phyloP scores from a whole-genome alignment of 2,113 vertebrate genomes.

The Chloebia gouldiae region DNA sequence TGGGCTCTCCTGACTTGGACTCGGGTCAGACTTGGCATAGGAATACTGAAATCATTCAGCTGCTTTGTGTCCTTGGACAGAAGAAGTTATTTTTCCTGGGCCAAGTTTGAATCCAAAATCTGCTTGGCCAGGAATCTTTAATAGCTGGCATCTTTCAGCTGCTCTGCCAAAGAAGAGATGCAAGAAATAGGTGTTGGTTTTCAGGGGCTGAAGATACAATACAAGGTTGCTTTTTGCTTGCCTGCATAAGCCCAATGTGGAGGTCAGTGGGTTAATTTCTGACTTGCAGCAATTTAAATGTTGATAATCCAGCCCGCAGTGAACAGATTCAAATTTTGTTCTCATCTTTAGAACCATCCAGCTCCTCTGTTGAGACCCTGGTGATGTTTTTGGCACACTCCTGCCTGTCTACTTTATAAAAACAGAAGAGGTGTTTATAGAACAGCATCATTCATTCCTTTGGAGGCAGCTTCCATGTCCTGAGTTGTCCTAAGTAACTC shows the following conservation, averaged over 20 bases:
- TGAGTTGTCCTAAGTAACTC: not conserved
- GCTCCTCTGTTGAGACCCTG: not conserved
- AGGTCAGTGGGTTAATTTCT: not conserved
- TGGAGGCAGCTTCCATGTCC: not conserved
- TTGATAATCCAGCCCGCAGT: not conserved
- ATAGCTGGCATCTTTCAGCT: not conserved
- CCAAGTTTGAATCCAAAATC: not conserved
- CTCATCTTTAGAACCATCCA: not conserved
- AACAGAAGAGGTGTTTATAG: not conserved
- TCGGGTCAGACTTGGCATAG: not conserved
- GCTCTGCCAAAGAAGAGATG: not conserved
- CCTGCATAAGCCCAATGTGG: not conserved
- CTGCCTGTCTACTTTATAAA: not conserved
- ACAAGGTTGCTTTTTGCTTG: not conserved
- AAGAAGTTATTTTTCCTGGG: not conserved
- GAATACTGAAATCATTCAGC: not conserved
- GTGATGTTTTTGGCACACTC: not conserved
- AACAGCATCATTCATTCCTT: not conserved
- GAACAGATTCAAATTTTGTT: not conserved
- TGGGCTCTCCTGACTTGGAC: not conserved
- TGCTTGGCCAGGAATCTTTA: not conserved
- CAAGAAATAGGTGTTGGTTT: not conserved
- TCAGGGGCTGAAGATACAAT: not conserved
- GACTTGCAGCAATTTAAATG: not conserved
- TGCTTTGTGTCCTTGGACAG: conserved; percentile 6